Evolutionary conservation across 2,888 invertebrate genomes (phyloP), one percentile per base, ranked within the genome.

Genomic region (Alentia gelatinosa): DNA sequence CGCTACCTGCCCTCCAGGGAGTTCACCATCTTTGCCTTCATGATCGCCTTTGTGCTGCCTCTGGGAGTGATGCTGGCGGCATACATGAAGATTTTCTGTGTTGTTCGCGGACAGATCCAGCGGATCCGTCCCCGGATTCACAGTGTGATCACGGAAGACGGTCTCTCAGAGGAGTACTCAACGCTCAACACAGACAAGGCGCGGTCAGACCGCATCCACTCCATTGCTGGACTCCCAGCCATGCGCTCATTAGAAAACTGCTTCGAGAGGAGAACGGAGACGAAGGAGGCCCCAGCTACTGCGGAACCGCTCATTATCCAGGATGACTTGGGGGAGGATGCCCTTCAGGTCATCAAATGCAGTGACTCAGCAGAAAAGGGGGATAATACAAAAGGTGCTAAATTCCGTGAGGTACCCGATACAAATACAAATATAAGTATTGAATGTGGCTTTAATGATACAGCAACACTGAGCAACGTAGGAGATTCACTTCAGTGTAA

Each of bases 41-140:
- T 91, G 4, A 37, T 93, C n/a, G 50, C 84, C 30, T 91, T 91
- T 33, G 33, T 91, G 12, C 26, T 91, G 19, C 92, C 92, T 23
- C 84, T 92, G 0, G 56, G 90, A 1, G 56, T 91, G 23, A 91
- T 93, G 90, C 23, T 88, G n/a, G 86, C 50, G 19, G 79, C 91
- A 15, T 92, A 93, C 83, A 83, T 50, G 15, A 91, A 92, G 90
- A 93, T 93, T 33, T 93, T 91, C 92, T 42, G 89, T 33, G 91
- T 93, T 35, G 93, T 93, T 0, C 88, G 91, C 3, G 79, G 84
- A 19, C 93, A 93, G 42, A 93, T 93, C 75, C 91, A 90, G 50
- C 79, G 92, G 4, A 91, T 92, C 35, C 50, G 35, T 23, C 84
- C 89, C n/a, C 9, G 89, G 47, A 7, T 56, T 9, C 84, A 40